Evolutionary conservation across 2,797 vertebrate genomes (phyloP).

Genomic region (Prionace glauca): DNA sequence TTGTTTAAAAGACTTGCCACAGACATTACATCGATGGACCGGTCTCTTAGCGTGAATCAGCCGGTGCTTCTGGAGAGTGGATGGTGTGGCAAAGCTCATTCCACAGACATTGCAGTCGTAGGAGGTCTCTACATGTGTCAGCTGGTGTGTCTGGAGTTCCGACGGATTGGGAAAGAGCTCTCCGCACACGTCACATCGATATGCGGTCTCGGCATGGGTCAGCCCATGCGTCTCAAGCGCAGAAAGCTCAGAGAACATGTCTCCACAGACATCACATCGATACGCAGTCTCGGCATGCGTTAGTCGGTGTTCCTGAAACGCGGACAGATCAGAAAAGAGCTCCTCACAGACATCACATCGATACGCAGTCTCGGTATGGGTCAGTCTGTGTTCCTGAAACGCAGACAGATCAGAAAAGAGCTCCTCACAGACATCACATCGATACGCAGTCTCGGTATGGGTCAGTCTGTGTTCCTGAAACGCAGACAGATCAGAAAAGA

Average conservation of each 20-base stretch:
- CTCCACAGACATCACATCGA: background rate
- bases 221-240: background rate
- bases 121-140: background rate
- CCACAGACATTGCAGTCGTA: slow-evolving; percentile 93
- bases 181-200: slow-evolving; percentile 48
- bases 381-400: too few relatives aligned
- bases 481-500: too few relatives aligned
- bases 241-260: background rate
- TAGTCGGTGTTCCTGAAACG: too few relatives aligned
- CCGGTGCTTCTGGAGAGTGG: background rate
- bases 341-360: too few relatives aligned
- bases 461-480: background rate
- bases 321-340: too few relatives aligned
- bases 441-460: background rate
- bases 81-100: slow-evolving; percentile 56
- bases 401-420: too few relatives aligned
- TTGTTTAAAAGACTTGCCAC: slow-evolving; percentile 75
- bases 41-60: background rate
- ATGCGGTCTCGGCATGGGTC: background rate
- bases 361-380: too few relatives aligned
- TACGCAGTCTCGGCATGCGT: background rate
- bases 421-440: too few relatives aligned
- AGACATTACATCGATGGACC: background rate
- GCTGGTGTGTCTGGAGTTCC: background rate
- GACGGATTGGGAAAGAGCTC: slow-evolving; percentile 49